These are phyloP conservation scores for Sebastes steindachneri DNA, from an alignment of 2,797 vertebrate species.

Conservation along the genomic window DNA sequence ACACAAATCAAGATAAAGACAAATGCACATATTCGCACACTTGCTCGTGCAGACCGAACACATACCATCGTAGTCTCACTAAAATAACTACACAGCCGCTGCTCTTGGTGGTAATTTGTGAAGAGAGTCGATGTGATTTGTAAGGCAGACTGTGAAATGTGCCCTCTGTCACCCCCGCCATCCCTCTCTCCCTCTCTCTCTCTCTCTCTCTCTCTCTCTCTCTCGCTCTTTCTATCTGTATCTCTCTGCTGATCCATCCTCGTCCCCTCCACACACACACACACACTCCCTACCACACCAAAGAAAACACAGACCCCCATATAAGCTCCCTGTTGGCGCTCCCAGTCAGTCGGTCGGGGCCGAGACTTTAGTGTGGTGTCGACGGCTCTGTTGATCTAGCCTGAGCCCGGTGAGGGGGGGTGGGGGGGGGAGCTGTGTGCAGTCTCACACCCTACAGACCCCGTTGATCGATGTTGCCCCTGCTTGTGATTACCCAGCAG, in stretches of 20 bases:
- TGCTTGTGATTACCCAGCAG: conserved; percentile 83
- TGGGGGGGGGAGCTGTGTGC: conserved; percentile 26
- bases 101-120: conserved; percentile 62
- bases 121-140: conserved; percentile 58
- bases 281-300: conserved; percentile 47
- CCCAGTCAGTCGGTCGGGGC: conserved; percentile 59
- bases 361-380: conserved; percentile 64
- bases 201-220: conserved; percentile 21
- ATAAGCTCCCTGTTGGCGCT: conserved; percentile 56
- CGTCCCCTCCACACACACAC: conserved; percentile 3
- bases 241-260: too few species aligned
- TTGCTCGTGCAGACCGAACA: neutral
- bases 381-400: conserved; percentile 60
- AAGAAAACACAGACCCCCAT: conserved; percentile 66
- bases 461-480: conserved; percentile 57
- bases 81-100: conserved; percentile 41
- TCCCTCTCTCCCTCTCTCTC: conserved; percentile 19
- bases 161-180: conserved; percentile 46
- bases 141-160: conserved; percentile 64
- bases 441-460: conserved; percentile 78
- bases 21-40: conserved; percentile 30
- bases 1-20: conserved; percentile 41
- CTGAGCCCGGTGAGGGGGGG: conserved; percentile 12
- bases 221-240: neutral
- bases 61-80: conserved; percentile 16